phyloP scores from a whole-genome alignment of 2,888 invertebrate species.

The Parthenolecanium corni region DNA sequence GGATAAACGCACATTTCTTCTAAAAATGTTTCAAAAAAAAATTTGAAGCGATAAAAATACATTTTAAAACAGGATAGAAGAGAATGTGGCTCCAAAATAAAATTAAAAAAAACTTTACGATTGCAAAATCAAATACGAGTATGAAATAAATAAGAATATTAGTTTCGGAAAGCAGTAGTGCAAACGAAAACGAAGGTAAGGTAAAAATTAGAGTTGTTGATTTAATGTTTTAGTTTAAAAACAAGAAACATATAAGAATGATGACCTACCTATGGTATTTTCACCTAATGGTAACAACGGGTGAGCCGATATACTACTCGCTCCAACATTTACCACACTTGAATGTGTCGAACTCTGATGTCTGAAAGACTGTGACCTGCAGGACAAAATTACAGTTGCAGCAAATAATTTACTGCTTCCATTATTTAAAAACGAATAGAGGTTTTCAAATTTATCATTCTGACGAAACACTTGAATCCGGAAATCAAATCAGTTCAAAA shows the following conservation, averaged over 20 bases:
- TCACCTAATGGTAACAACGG: constrained; percentile 76
- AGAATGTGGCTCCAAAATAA: constrained; percentile 34
- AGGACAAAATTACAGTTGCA: constrained; percentile 30
- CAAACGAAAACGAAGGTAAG: constrained; percentile 31
- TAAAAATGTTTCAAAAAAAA: too few relatives aligned
- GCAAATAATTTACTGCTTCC: constrained; percentile 14
- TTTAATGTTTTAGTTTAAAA: not conserved
- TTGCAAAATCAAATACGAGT: constrained; percentile 29
- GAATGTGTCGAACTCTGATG: constrained; percentile 63
- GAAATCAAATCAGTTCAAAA: not conserved
- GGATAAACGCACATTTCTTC: not conserved
- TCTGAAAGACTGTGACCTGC: constrained; percentile 87
- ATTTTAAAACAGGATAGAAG: constrained; percentile 29
- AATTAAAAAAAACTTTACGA: not conserved
- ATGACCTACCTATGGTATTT: constrained; percentile 26
- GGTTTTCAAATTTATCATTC: not conserved
- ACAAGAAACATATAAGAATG: not conserved
- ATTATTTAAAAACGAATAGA: constrained; percentile 2
- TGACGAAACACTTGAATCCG: not conserved
- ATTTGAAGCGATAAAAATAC: constrained; percentile 14
- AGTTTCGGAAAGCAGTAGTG: constrained; percentile 20
- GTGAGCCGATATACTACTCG: constrained; percentile 87
- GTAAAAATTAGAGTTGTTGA: too few relatives aligned
- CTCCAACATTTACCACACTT: constrained; percentile 58
- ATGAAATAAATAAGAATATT: too few relatives aligned